Conservation (phyloP, 2,113 vertebrate species). For the Dicentrarchus labrax region DNA sequence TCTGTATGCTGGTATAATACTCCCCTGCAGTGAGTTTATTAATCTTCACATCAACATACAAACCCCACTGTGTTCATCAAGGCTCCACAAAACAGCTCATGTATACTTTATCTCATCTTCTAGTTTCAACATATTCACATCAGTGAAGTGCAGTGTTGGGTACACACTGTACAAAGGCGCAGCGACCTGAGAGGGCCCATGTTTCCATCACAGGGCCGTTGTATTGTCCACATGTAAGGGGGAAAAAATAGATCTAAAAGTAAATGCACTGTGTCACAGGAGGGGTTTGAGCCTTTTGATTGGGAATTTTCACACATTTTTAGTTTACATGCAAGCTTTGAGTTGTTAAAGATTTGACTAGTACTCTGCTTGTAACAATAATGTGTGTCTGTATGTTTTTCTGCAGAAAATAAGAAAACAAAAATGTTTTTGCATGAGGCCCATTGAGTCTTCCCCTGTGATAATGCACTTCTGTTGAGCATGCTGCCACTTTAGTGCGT, state of each 20-base stretch:
- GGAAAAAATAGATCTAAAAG: too few relatives aligned
- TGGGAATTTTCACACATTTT: neutral
- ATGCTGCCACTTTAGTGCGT: neutral
- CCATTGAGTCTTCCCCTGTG: too few relatives aligned
- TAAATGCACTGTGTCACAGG: neutral
- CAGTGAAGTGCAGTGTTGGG: neutral
- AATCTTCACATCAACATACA: slow-evolving; percentile 9
- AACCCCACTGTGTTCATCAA: slow-evolving; percentile 19
- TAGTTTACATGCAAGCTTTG: too few relatives aligned
- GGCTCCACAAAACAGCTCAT: slow-evolving; percentile 13
- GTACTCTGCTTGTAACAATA: too few relatives aligned
- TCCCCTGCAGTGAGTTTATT: slow-evolving; percentile 27
- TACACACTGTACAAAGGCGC: neutral
- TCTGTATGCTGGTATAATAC: neutral
- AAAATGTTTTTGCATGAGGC: too few relatives aligned
- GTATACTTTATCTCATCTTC: slow-evolving; percentile 10
- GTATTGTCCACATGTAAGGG: neutral
- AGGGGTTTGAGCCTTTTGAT: neutral
- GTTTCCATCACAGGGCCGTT: slow-evolving; percentile 4
- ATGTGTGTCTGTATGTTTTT: too few relatives aligned
- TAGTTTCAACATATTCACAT: neutral
- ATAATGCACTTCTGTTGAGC: neutral
- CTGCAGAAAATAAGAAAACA: too few relatives aligned
- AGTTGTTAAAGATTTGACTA: too few relatives aligned
- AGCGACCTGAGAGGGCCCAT: neutral